These are phyloP conservation scores for Bufotes viridis DNA, from an alignment of 2,797 vertebrate species.

Conservation along the genomic window DNA sequence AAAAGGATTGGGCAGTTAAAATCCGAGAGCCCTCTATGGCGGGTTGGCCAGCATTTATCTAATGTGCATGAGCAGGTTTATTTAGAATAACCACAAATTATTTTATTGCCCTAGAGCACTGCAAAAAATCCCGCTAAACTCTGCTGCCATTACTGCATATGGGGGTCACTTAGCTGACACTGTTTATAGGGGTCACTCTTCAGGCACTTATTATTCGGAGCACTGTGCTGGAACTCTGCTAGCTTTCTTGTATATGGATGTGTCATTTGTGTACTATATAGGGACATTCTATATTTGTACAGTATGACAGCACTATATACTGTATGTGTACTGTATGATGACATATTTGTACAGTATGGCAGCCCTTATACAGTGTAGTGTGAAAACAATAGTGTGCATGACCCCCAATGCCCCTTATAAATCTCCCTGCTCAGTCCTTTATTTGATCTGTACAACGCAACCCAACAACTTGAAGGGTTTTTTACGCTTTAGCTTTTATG, in stretches of 20 bases:
- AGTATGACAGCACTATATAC: not conserved
- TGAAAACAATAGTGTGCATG: not conserved
- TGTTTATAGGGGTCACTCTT: not conserved
- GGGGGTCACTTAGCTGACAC: not conserved
- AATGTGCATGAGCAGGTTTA: too few relatives aligned
- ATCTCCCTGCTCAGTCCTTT: too few relatives aligned
- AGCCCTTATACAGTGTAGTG: too few relatives aligned
- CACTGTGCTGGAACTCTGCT: too few relatives aligned
- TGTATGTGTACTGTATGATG: not conserved
- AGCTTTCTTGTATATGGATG: not conserved
- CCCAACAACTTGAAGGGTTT: not conserved
- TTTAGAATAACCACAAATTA: too few relatives aligned
- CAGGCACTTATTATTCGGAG: not conserved
- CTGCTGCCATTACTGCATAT: not conserved
- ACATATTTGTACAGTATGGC: not conserved
- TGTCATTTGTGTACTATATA: too few relatives aligned
- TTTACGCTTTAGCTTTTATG: too few relatives aligned
- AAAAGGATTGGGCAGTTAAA: too few relatives aligned
- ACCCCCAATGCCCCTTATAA: not conserved
- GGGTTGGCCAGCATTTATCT: too few relatives aligned
- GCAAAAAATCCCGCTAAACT: not conserved
- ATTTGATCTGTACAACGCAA: not conserved
- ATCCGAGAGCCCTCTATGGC: too few relatives aligned
- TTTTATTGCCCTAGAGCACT: not conserved
- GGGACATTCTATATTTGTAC: not conserved